A percentile compares a stretch with the other conserved stretches of the same genome.
These are phyloP conservation scores for Camponotus floridanus DNA, from an alignment of 1,140 invertebrate species.

Conservation along the genomic window DNA sequence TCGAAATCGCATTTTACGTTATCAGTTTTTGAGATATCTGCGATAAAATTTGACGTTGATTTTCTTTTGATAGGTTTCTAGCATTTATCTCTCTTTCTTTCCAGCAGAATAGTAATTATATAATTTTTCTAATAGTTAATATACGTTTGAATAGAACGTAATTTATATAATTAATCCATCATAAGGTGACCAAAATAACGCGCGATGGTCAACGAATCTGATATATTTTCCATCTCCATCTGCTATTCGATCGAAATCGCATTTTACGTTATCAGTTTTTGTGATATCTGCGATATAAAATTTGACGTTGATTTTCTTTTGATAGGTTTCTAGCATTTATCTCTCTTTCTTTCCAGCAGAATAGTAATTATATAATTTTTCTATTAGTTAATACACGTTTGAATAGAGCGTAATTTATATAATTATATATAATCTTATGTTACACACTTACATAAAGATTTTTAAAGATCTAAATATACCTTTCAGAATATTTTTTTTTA, in stretches of 20 bases:
- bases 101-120: background rate
- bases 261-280: background rate
- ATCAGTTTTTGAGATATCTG: background rate
- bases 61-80: background rate
- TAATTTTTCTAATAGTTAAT: background rate
- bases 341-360: too few relatives aligned
- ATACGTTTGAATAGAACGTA: background rate
- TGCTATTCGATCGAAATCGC: background rate
- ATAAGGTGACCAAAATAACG: background rate
- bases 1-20: conserved; percentile 5
- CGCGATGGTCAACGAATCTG: background rate
- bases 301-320: background rate
- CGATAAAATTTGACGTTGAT: background rate
- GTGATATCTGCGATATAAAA: background rate
- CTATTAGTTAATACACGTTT: background rate
- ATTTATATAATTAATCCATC: conserved; percentile 34
- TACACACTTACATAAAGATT: background rate
- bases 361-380: background rate
- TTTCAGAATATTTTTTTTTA: background rate
- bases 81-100: background rate
- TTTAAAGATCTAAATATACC: background rate
- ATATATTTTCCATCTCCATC: background rate
- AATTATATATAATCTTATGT: background rate
- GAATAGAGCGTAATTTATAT: background rate
- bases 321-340: background rate